Conservation (phyloP, 2,797 vertebrate genomes). For the Epinephelus malabaricus region DNA sequence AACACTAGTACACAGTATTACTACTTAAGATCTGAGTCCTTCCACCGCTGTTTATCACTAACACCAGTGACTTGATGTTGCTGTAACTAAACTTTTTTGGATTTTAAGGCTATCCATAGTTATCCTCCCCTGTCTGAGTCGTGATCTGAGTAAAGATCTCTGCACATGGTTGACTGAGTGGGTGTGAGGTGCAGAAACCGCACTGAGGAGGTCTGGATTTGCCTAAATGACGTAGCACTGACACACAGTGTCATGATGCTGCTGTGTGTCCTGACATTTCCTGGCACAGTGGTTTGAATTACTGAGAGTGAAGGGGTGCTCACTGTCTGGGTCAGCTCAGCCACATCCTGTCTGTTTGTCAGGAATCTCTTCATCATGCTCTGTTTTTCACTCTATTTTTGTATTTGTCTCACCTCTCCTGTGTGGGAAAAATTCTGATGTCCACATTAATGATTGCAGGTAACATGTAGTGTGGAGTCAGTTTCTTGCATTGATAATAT, state of each 20-base stretch:
- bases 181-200: constrained; percentile 21
- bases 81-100: too few relatives aligned
- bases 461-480: too few relatives aligned
- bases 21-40: too few relatives aligned
- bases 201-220: constrained; percentile 26
- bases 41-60: neutral
- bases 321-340: constrained; percentile 21
- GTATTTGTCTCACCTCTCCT: neutral
- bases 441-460: too few relatives aligned
- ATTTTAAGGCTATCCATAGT: too few relatives aligned
- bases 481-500: neutral
- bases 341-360: constrained; percentile 58
- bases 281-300: constrained; percentile 11
- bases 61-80: neutral
- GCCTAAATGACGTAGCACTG: constrained; percentile 10
- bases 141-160: neutral
- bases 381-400: neutral
- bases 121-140: neutral
- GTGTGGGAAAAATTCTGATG: too few relatives aligned
- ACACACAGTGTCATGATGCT: constrained; percentile 28
- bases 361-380: constrained; percentile 13
- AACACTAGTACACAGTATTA: too few relatives aligned
- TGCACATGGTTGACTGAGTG: constrained; percentile 13
- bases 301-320: constrained; percentile 11
- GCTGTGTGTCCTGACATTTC: constrained; percentile 37